Evolutionary conservation across 1,140 invertebrate species (phyloP).

Genomic region (Lucilia cuprina): DNA sequence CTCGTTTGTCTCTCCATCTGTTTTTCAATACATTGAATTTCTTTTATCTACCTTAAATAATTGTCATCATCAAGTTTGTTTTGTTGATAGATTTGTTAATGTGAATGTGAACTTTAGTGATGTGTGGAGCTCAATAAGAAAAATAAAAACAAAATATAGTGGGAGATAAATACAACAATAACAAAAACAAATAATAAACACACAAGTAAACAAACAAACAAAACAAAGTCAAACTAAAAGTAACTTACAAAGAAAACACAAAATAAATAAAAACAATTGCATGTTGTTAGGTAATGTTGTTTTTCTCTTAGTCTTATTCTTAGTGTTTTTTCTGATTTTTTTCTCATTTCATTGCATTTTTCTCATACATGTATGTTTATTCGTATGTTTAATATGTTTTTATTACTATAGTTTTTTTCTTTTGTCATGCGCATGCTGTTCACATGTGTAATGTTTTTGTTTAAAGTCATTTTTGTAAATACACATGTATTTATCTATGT

Average conservation of each 20-base stretch:
- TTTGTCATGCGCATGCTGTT: neutral
- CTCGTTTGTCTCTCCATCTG: neutral
- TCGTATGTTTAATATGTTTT: neutral
- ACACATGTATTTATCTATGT: neutral
- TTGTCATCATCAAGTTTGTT: neutral
- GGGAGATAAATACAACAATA: neutral
- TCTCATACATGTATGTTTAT: neutral
- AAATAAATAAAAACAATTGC: neutral
- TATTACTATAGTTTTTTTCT: neutral
- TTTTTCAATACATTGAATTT: neutral
- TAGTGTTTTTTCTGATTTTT: neutral
- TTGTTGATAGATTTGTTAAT: neutral
- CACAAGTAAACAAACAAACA: neutral
- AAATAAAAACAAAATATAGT: neutral
- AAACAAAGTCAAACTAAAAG: neutral
- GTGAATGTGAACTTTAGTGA: neutral
- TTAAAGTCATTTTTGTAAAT: neutral
- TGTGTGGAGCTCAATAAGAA: neutral
- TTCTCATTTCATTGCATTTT: neutral
- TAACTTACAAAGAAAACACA: neutral
- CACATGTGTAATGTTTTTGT: constrained; percentile 1
- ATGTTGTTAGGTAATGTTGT: neutral
- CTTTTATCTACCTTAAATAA: neutral
- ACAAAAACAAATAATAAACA: neutral
- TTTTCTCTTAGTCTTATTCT: neutral